phyloP scores from a whole-genome alignment of 1,140 invertebrate species.

The Drosophila ercepeae region DNA sequence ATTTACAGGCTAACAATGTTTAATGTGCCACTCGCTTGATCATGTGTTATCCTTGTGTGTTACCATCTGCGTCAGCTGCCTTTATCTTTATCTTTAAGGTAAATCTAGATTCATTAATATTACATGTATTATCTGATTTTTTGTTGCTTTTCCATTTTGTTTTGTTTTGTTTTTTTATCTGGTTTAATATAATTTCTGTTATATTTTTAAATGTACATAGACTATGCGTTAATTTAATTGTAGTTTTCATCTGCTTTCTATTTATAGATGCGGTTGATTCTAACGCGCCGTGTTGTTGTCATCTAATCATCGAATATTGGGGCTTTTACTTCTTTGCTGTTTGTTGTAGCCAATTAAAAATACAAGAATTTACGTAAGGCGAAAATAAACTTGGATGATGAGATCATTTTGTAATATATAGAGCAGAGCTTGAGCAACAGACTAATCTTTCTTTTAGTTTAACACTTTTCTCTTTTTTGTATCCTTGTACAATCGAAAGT shows the following conservation, averaged over 20 bases:
- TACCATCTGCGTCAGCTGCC: conserved; percentile 36
- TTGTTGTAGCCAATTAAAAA: conserved; percentile 54
- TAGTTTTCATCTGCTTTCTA: conserved; percentile 60
- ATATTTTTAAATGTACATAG: conserved; percentile 80
- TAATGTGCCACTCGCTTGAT: conserved; percentile 60
- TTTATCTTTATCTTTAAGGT: conserved; percentile 64
- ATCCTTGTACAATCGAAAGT: conserved; percentile 50
- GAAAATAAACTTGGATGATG: conserved; percentile 84
- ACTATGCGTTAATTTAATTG: conserved; percentile 72
- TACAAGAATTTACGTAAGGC: conserved; percentile 69
- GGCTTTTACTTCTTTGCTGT: conserved; percentile 40
- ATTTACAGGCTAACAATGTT: conserved; percentile 77
- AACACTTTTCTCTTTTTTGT: conserved; percentile 31
- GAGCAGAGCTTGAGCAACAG: conserved; percentile 69
- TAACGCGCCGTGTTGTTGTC: conserved; percentile 70
- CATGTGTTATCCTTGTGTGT: conserved; percentile 37
- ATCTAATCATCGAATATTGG: conserved; percentile 26
- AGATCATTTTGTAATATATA: conserved; percentile 78
- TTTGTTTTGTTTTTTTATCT: conserved; percentile 34
- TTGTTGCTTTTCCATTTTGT: conserved; percentile 22
- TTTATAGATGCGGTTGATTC: conserved; percentile 70
- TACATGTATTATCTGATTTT: conserved; percentile 47
- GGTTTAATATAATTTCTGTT: conserved; percentile 76
- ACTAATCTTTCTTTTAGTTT: conserved; percentile 33
- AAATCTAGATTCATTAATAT: conserved; percentile 71